phyloP scores from a whole-genome alignment of 2,888 invertebrate species.

The Hoplodrina ambigua region DNA sequence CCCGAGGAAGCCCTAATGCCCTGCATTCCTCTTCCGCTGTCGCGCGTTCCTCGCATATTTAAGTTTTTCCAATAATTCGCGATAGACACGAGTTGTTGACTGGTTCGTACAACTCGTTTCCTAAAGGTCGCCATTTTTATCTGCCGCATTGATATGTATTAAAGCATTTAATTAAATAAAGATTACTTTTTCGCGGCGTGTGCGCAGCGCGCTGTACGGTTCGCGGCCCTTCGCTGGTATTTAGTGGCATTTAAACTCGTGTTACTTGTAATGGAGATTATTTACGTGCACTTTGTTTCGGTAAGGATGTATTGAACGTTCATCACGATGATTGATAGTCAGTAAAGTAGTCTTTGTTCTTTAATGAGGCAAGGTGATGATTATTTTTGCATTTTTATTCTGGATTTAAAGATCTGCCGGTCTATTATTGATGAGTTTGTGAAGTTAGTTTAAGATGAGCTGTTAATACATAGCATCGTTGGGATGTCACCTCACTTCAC shows the following conservation, averaged over 20 bases:
- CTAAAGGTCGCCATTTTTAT: slow-evolving; percentile 70
- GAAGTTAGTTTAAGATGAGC: neutral
- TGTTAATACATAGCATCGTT: neutral
- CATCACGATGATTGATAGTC: slow-evolving; percentile 17
- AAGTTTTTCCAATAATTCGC: slow-evolving; percentile 37
- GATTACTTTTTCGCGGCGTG: slow-evolving; percentile 69
- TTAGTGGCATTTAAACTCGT: slow-evolving; percentile 68
- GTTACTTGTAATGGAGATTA: slow-evolving; percentile 63
- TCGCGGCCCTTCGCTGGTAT: slow-evolving; percentile 60
- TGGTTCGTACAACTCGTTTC: slow-evolving; percentile 39
- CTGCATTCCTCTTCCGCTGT: slow-evolving; percentile 54
- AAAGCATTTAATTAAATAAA: slow-evolving; percentile 75
- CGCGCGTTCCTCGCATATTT: slow-evolving; percentile 38
- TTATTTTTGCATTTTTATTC: slow-evolving; percentile 6
- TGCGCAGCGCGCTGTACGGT: slow-evolving; percentile 44
- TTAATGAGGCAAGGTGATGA: neutral
- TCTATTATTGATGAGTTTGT: neutral
- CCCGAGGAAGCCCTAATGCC: slow-evolving; percentile 57
- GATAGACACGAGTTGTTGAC: slow-evolving; percentile 31
- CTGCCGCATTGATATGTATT: slow-evolving; percentile 67
- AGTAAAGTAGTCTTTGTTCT: slow-evolving; percentile 12
- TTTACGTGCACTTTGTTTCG: slow-evolving; percentile 48
- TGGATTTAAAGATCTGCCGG: neutral
- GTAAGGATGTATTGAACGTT: slow-evolving; percentile 32
- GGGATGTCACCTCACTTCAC: neutral